Evolutionary conservation across 2,888 invertebrate species (phyloP).

Genomic region (Stenolophus ochropezus): DNA sequence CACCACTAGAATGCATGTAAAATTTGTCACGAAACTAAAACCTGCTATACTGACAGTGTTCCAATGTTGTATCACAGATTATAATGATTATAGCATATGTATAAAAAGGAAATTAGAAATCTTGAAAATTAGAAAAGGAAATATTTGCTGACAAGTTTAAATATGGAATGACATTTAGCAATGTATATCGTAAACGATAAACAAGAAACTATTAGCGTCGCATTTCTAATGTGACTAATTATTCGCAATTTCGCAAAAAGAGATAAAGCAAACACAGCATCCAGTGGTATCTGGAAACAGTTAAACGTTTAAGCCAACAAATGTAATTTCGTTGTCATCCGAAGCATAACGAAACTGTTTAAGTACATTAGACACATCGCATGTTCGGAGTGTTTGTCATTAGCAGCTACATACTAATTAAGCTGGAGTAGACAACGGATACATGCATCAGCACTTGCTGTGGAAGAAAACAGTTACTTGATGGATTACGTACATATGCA

Average conservation of each 20-base stretch:
- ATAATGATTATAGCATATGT: no score
- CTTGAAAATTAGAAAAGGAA: no score
- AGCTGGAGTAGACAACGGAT: neutral
- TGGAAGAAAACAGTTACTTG: neutral
- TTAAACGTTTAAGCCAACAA: slow-evolving; percentile 41
- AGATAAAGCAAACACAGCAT: slow-evolving; percentile 3
- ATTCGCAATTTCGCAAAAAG: slow-evolving; percentile 18
- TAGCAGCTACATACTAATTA: slow-evolving; percentile 51
- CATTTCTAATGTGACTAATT: neutral
- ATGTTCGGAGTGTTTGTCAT: slow-evolving; percentile 41
- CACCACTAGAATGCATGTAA: no score
- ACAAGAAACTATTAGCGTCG: neutral
- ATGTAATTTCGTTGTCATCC: slow-evolving; percentile 38
- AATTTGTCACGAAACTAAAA: no score
- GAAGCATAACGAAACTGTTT: slow-evolving; percentile 44
- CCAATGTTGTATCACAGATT: no score
- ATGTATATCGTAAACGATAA: neutral
- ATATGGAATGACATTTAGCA: neutral
- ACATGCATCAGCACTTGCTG: slow-evolving; percentile 47
- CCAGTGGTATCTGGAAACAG: slow-evolving; percentile 33
- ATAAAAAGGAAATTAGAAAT: no score
- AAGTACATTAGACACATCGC: slow-evolving; percentile 51
- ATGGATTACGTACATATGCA: neutral
- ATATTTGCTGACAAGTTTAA: no score
- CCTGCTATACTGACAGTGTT: no score